Conservation (phyloP, 2,888 invertebrate genomes). For the Autographa pulchrina region DNA sequence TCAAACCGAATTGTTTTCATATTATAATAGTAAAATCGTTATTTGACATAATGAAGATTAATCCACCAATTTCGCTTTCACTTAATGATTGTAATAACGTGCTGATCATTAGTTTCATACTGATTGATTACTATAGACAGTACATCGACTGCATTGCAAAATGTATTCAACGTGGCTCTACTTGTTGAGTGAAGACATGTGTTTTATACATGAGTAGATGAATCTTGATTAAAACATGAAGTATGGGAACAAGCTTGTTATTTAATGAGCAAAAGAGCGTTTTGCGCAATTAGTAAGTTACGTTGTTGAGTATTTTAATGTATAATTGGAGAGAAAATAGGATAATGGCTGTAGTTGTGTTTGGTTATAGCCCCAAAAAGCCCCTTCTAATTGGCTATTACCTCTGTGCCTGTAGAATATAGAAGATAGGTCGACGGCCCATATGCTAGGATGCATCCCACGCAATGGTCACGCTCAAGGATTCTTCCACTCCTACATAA, state of each 20-base stretch:
- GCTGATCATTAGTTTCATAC: constrained; percentile 32
- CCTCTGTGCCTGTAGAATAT: neutral
- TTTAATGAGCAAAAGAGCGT: neutral
- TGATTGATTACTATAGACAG: constrained; percentile 42
- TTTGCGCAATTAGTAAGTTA: neutral
- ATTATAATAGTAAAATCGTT: constrained; percentile 8
- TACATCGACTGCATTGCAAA: constrained; percentile 26
- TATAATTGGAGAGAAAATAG: neutral
- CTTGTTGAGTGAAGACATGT: constrained; percentile 41
- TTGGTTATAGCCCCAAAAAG: neutral
- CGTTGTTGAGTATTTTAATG: neutral
- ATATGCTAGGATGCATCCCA: neutral
- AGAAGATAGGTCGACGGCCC: neutral
- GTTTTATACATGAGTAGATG: constrained; percentile 18
- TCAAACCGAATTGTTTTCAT: neutral
- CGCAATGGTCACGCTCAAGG: neutral
- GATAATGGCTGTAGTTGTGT: neutral
- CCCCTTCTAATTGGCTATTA: neutral
- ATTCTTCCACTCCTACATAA: neutral
- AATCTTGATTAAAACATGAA: neutral
- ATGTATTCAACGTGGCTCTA: constrained; percentile 17
- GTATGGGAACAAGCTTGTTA: neutral
- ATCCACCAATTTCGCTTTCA: constrained; percentile 65
- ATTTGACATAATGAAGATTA: constrained; percentile 64
- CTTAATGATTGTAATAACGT: constrained; percentile 47